These are phyloP conservation scores for Liasis olivaceus DNA, from an alignment of 2,797 vertebrate genomes.

Conservation along the genomic window DNA sequence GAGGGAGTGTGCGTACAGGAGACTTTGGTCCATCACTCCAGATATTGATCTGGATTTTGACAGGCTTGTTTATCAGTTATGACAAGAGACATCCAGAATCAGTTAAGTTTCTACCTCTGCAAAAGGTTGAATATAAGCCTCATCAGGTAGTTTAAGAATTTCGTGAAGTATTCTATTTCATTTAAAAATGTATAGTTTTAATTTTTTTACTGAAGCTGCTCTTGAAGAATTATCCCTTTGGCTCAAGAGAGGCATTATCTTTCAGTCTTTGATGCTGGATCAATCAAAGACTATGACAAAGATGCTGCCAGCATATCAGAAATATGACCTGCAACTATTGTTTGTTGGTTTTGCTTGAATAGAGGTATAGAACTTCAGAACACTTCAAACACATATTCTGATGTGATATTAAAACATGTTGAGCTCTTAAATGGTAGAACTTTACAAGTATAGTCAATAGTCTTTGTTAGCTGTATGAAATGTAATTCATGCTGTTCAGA, in stretches of 20 bases:
- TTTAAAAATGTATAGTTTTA: background rate
- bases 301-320: background rate
- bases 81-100: background rate
- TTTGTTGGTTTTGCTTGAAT: background rate
- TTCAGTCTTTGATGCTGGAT: background rate
- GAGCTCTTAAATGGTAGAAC: background rate
- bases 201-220: background rate
- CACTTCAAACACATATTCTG: background rate
- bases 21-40: background rate
- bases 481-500: background rate
- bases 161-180: background rate
- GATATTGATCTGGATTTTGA: background rate
- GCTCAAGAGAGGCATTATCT: background rate
- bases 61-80: background rate
- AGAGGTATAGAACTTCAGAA: background rate
- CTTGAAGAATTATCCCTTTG: background rate
- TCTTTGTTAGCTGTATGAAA: slow-evolving; percentile 14
- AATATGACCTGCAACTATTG: background rate
- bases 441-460: background rate
- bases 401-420: background rate
- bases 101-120: background rate
- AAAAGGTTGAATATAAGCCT: background rate
- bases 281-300: background rate
- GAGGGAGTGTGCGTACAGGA: background rate
- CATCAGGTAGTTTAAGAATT: background rate